phyloP scores from a whole-genome alignment of 2,113 vertebrate genomes.

The Callocephalon fimbriatum region DNA sequence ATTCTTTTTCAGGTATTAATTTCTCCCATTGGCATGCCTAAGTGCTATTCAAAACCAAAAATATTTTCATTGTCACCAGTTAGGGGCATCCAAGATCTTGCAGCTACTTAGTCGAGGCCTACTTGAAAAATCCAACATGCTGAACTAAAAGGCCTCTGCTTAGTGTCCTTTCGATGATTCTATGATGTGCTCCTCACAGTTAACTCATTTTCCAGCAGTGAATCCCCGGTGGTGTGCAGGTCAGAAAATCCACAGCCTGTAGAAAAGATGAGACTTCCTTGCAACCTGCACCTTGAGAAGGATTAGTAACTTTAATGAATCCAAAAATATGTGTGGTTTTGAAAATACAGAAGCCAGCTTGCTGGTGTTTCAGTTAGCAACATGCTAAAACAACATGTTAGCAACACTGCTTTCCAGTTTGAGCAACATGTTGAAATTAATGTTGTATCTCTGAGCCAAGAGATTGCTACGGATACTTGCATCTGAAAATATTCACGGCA shows the following conservation, averaged over 20 bases:
- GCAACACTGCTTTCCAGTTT: neutral
- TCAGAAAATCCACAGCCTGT: neutral
- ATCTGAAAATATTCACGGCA: neutral
- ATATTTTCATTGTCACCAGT: neutral
- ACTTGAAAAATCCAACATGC: neutral
- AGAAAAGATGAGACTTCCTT: neutral
- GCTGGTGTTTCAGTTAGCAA: neutral
- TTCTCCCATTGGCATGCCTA: neutral
- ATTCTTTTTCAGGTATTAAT: neutral
- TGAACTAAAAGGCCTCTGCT: neutral
- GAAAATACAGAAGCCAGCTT: neutral
- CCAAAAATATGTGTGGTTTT: neutral
- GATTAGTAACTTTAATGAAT: neutral
- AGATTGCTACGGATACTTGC: neutral
- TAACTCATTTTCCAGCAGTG: fast-evolving
- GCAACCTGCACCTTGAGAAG: neutral
- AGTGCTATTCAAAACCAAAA: neutral
- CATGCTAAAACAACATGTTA: neutral
- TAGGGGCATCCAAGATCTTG: neutral
- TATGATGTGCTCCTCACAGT: neutral
- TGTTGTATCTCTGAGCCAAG: neutral
- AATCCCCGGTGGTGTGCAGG: neutral
- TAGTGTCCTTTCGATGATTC: neutral
- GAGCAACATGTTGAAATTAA: neutral
- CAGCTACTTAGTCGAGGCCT: neutral